A percentile compares a stretch with the other conserved stretches of the same genome.
Conservation (phyloP, 2,888 invertebrate species). For the Caenorhabditis sp. region DNA sequence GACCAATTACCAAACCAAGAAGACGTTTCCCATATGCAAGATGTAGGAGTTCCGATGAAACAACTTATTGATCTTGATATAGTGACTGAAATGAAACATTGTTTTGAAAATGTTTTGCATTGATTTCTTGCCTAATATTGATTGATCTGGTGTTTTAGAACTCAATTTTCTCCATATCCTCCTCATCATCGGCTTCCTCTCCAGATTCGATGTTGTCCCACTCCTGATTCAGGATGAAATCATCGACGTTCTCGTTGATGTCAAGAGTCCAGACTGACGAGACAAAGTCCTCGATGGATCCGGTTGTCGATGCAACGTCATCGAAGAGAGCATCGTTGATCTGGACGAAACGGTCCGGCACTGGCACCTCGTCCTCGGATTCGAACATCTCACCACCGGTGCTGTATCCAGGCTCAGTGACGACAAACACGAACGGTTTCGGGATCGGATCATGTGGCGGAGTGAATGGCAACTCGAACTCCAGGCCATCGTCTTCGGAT, state of each 20-base stretch:
- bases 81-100: too few relatives aligned
- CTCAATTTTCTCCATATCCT: background rate
- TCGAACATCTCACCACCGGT: background rate
- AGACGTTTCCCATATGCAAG: too few relatives aligned
- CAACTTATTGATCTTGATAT: too few relatives aligned
- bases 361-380: background rate
- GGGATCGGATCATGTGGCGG: too few relatives aligned
- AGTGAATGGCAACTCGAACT: too few relatives aligned
- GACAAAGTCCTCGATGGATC: conserved; percentile 13
- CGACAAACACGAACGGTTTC: background rate
- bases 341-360: background rate
- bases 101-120: too few relatives aligned
- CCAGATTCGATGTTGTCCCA: conserved; percentile 2
- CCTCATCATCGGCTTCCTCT: conserved; percentile 22
- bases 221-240: background rate
- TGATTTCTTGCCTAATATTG: too few relatives aligned
- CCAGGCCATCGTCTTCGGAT: too few relatives aligned
- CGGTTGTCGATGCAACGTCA: background rate
- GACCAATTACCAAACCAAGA: too few relatives aligned
- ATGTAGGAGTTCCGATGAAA: too few relatives aligned
- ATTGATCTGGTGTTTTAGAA: too few relatives aligned
- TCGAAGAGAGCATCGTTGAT: background rate
- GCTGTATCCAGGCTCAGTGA: background rate
- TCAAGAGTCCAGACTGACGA: background rate
- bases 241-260: background rate